A percentile compares a stretch with the other conserved stretches of the same genome.
phyloP scores from a whole-genome alignment of 2,888 invertebrate species.

The Oxycera nigricornis region DNA sequence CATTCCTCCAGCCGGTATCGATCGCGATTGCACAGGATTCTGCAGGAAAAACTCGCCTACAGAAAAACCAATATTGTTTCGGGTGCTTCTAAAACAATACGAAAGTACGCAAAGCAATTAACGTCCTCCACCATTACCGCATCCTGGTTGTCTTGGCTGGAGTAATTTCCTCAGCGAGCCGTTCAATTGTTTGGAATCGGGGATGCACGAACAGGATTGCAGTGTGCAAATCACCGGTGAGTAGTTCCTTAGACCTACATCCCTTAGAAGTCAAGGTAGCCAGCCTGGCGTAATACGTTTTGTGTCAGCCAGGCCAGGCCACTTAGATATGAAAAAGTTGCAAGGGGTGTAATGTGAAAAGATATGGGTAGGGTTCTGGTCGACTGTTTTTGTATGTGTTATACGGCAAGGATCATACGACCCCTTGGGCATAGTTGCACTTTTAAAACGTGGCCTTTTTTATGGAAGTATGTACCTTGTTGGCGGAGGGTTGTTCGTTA shows the following conservation, averaged over 20 bases:
- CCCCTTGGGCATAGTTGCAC: not conserved
- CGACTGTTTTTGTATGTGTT: not conserved
- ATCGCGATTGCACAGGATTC: not conserved
- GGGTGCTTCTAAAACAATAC: not conserved
- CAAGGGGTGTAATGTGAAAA: too few species aligned
- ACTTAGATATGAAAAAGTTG: too few species aligned
- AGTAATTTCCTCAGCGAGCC: not conserved
- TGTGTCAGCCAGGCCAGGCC: too few species aligned
- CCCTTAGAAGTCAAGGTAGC: not conserved
- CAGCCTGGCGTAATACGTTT: too few species aligned
- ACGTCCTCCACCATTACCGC: not conserved
- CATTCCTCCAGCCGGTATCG: slow-evolving; percentile 1
- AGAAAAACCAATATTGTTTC: not conserved
- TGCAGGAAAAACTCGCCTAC: not conserved
- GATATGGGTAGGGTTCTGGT: too few species aligned
- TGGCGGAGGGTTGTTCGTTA: not conserved
- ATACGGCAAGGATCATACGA: not conserved
- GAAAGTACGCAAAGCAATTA: not conserved
- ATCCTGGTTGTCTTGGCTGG: not conserved
- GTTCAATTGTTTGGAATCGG: not conserved
- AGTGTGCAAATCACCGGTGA: slow-evolving; percentile 28
- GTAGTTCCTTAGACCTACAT: not conserved
- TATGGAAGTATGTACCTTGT: not conserved
- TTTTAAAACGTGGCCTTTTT: too few species aligned
- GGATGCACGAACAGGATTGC: slow-evolving; percentile 27